A percentile compares a stretch with the other conserved stretches of the same genome.
Evolutionary conservation across 1,140 invertebrate genomes (phyloP).

Genomic region (Drosophila bocki): DNA sequence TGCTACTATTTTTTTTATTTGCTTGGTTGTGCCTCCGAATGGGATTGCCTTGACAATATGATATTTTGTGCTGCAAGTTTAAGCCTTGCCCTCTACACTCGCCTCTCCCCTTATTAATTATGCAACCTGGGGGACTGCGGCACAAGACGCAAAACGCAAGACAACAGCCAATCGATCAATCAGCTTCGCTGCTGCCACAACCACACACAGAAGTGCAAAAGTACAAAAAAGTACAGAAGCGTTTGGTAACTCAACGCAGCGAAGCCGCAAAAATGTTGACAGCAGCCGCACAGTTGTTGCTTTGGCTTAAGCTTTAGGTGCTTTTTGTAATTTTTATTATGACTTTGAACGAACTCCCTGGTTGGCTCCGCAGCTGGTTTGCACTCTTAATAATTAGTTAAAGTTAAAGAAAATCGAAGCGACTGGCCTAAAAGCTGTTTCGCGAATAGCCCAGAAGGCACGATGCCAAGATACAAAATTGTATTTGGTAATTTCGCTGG

Average conservation of each 20-base stretch:
- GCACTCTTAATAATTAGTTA: slow-evolving; percentile 24
- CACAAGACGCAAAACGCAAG: slow-evolving; percentile 43
- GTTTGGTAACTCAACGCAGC: slow-evolving; percentile 67
- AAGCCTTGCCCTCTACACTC: slow-evolving; percentile 33
- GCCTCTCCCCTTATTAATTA: slow-evolving; percentile 68
- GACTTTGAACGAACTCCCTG: slow-evolving; percentile 41
- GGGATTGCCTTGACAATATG: slow-evolving; percentile 65
- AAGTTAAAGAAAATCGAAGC: slow-evolving; percentile 16
- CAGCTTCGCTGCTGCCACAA: slow-evolving; percentile 60
- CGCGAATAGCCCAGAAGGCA: slow-evolving; percentile 36
- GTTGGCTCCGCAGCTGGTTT: slow-evolving; percentile 20
- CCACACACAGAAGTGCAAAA: slow-evolving; percentile 32
- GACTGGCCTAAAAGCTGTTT: slow-evolving; percentile 11
- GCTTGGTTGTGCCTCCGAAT: not conserved
- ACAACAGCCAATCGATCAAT: slow-evolving; percentile 71
- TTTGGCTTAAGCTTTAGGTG: slow-evolving; percentile 2
- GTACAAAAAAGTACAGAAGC: slow-evolving; percentile 41
- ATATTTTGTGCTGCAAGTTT: slow-evolving; percentile 59
- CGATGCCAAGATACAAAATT: slow-evolving; percentile 26
- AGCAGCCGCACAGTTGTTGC: slow-evolving; percentile 37
- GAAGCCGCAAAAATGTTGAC: slow-evolving; percentile 75
- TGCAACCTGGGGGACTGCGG: slow-evolving; percentile 58
- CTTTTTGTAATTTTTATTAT: slow-evolving; percentile 34
- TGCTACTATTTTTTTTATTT: slow-evolving; percentile 12
- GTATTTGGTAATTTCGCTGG: slow-evolving; percentile 21